These are phyloP conservation scores for Gryllus longicercus DNA, from an alignment of 2,888 invertebrate genomes.

Conservation along the genomic window DNA sequence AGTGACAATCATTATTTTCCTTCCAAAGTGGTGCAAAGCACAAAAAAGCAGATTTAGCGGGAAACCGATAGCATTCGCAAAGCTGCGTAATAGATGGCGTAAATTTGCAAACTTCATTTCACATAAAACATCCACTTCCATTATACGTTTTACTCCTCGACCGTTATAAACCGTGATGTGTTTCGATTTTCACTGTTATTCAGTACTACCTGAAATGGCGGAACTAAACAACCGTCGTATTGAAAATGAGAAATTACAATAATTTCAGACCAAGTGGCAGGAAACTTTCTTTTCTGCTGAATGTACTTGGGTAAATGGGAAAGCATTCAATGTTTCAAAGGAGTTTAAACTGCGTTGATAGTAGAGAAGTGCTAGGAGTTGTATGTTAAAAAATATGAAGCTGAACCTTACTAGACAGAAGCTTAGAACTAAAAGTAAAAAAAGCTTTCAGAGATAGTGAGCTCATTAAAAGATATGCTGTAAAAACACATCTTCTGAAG, in stretches of 20 bases:
- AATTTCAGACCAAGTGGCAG: background rate
- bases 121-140: too few species aligned
- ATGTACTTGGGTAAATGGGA: background rate
- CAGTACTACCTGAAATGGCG: background rate
- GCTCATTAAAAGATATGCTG: background rate
- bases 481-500: background rate
- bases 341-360: background rate
- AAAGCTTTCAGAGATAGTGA: background rate
- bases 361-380: background rate
- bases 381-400: background rate
- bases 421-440: background rate
- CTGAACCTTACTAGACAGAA: background rate
- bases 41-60: too few species aligned
- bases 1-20: too few species aligned
- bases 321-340: background rate
- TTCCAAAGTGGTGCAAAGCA: too few species aligned
- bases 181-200: too few species aligned
- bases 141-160: background rate
- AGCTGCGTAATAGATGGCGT: too few species aligned
- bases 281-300: background rate
- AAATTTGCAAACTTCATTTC: too few species aligned
- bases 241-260: background rate
- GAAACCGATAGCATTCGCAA: too few species aligned
- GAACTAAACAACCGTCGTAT: background rate
- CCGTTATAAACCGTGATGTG: background rate